Percentiles rank a stretch among this genome's conserved stretches.
These are phyloP conservation scores for Ctenosaura bakeri DNA, from an alignment of 2,797 vertebrate species.

Conservation along the genomic window DNA sequence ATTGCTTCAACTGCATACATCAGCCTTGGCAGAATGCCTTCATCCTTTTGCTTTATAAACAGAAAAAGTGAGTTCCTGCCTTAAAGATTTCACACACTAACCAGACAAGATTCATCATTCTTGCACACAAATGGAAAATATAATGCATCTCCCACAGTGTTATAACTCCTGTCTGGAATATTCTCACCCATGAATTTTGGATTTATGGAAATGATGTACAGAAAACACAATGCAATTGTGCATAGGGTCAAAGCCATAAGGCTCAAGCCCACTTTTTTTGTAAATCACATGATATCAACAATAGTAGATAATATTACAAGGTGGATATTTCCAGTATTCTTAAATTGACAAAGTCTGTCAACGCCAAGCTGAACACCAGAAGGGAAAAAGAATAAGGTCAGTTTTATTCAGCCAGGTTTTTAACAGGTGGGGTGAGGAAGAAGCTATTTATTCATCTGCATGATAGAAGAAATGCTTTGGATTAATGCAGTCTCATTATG, in stretches of 20 bases:
- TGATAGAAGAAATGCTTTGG: constrained; percentile 63
- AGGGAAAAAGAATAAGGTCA: constrained; percentile 42
- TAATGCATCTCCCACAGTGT: constrained; percentile 14
- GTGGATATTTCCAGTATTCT: constrained; percentile 14
- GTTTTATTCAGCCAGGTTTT: constrained; percentile 59
- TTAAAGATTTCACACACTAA: not conserved
- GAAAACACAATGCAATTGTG: not conserved
- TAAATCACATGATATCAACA: constrained; percentile 45
- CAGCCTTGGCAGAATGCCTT: not conserved
- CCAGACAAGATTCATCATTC: not conserved
- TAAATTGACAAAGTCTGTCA: constrained; percentile 34
- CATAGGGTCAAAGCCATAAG: not conserved
- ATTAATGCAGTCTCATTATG: constrained; percentile 70
- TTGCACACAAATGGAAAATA: not conserved
- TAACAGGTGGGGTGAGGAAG: constrained; percentile 28
- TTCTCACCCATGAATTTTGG: constrained; percentile 3
- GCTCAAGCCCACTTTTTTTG: rapidly evolving
- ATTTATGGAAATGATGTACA: constrained; percentile 2
- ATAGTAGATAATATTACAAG: constrained; percentile 52
- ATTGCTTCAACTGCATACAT: not conserved
- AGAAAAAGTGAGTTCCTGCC: not conserved
- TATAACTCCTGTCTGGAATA: not conserved
- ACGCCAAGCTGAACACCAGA: constrained; percentile 39
- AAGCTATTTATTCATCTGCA: constrained; percentile 64
- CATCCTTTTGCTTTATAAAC: not conserved